These are phyloP conservation scores for Hyaena hyaena DNA, from an alignment of 2,113 vertebrate genomes.

Conservation along the genomic window DNA sequence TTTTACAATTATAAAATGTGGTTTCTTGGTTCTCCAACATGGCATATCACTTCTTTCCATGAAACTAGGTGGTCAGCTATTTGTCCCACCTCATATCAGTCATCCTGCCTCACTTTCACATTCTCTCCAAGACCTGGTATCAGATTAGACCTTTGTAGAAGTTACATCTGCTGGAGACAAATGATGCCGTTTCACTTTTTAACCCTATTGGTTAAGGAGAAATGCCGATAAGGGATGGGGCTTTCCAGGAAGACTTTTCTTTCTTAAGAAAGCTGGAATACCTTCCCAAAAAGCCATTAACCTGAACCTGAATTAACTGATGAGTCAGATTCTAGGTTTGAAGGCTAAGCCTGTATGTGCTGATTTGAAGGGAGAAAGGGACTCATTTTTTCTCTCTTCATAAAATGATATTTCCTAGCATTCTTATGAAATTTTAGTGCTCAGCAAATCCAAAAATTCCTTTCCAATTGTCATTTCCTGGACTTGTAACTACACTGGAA, in stretches of 20 bases:
- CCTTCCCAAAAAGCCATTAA: not conserved
- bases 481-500: not conserved
- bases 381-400: not conserved
- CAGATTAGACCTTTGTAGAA: not conserved
- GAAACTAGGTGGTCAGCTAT: not conserved
- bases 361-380: not conserved
- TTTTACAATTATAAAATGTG: not conserved
- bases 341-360: not conserved
- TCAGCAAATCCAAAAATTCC: not conserved
- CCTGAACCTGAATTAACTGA: not conserved
- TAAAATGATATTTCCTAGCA: not conserved
- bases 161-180: slow-evolving; percentile 43
- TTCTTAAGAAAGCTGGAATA: not conserved
- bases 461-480: not conserved
- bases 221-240: accelerated
- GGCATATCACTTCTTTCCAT: not conserved
- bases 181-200: not conserved
- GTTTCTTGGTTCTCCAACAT: not conserved
- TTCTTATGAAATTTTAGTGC: not conserved
- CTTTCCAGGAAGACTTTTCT: slow-evolving; percentile 37
- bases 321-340: not conserved
- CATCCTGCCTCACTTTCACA: too few species aligned
- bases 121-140: not conserved
- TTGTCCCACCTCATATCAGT: accelerated
- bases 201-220: slow-evolving; percentile 20